These are phyloP conservation scores for Harmothoe impar DNA, from an alignment of 2,888 invertebrate genomes.

Conservation along the genomic window DNA sequence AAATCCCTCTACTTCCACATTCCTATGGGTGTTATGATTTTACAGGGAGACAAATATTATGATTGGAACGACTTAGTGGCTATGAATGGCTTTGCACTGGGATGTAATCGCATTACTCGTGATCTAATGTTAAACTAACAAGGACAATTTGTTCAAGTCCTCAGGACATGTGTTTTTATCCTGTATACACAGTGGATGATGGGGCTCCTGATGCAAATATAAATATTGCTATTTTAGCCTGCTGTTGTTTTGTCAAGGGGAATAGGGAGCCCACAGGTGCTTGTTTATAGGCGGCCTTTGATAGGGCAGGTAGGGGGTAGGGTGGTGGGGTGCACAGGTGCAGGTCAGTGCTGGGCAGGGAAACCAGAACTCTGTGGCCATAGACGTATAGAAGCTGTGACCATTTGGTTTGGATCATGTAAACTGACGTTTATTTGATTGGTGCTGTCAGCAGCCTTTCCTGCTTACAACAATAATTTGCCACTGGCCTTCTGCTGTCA, in stretches of 20 bases:
- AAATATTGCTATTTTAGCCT: slow-evolving; percentile 31
- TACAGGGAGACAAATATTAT: slow-evolving; percentile 26
- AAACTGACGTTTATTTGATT: slow-evolving; percentile 3
- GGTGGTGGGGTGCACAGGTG: too few relatives aligned
- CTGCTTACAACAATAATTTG: slow-evolving; percentile 8
- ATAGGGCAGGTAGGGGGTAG: background rate
- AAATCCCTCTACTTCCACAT: background rate
- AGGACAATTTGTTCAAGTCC: background rate
- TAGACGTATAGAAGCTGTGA: background rate
- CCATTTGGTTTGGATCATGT: slow-evolving; percentile 15
- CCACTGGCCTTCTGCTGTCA: background rate
- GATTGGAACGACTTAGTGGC: background rate
- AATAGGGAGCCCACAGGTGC: slow-evolving; percentile 17
- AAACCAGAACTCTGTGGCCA: too few relatives aligned
- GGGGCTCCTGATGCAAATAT: background rate
- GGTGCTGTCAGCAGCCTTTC: slow-evolving; percentile 15
- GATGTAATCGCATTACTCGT: background rate
- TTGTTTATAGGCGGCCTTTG: background rate
- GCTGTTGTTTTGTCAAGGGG: background rate
- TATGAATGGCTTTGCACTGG: slow-evolving; percentile 34
- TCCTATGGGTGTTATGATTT: background rate
- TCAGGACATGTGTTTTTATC: background rate
- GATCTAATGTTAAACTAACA: slow-evolving; percentile 13
- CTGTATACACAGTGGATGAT: background rate
- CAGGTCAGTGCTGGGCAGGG: too few relatives aligned